Evolutionary conservation across 2,113 vertebrate genomes (phyloP).

Genomic region (Laticauda laticaudata): DNA sequence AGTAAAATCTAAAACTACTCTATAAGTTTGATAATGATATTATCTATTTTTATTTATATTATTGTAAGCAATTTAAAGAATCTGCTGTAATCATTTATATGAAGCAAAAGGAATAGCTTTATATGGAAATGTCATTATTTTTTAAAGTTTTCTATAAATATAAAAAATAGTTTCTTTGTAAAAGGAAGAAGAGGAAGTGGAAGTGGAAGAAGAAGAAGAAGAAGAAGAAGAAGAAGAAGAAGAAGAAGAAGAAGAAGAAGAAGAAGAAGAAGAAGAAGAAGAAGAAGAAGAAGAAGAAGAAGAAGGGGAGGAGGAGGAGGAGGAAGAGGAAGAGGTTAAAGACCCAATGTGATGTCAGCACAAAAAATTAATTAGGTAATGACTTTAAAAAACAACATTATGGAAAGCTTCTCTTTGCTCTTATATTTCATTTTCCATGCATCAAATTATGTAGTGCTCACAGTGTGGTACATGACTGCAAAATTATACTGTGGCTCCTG

Average conservation of each 20-base stretch:
- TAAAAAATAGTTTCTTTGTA: neutral
- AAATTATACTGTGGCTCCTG: neutral
- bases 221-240: neutral
- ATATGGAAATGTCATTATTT: neutral
- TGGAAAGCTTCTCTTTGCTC: conserved; percentile 13
- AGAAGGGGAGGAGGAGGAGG: neutral
- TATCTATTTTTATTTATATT: neutral
- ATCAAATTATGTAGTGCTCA: conserved; percentile 5
- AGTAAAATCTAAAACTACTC: neutral
- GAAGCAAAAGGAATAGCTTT: neutral
- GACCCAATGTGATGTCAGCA: conserved; percentile 3
- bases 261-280: neutral
- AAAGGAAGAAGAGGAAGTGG: neutral
- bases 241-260: neutral
- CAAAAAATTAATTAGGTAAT: conserved; percentile 26
- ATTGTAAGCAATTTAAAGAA: neutral
- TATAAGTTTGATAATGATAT: neutral
- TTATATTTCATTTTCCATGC: conserved; percentile 11
- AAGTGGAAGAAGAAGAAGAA: neutral
- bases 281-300: neutral
- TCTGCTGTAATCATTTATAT: neutral
- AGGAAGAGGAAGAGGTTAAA: neutral
- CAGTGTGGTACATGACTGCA: conserved; percentile 5
- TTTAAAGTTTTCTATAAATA: neutral
- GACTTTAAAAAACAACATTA: conserved; percentile 22